Percentiles rank a stretch among this genome's conserved stretches.
These are phyloP conservation scores for Eulemur mongoz DNA, from an alignment of 2,797 vertebrate genomes.

Conservation along the genomic window DNA sequence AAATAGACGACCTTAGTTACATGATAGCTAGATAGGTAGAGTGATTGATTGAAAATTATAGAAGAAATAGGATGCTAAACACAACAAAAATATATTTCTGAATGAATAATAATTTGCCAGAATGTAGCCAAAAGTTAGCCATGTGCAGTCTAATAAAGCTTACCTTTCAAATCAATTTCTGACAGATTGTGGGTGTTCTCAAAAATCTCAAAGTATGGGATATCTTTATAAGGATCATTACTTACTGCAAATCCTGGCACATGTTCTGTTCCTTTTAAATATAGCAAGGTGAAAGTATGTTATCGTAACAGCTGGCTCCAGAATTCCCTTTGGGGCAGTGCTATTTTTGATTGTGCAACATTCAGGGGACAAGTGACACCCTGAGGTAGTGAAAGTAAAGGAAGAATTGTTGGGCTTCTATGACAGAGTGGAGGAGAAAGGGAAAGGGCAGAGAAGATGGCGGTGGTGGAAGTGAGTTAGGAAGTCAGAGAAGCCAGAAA, in stretches of 20 bases:
- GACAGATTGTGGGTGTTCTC: not conserved
- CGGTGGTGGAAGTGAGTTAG: no score
- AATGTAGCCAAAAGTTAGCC: not conserved
- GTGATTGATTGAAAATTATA: not conserved
- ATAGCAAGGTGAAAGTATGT: not conserved
- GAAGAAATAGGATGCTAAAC: not conserved
- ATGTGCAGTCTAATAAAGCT: not conserved
- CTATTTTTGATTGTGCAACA: not conserved
- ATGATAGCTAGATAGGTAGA: not conserved
- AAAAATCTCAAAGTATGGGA: not conserved
- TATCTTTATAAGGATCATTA: conserved; percentile 5
- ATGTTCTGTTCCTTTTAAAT: not conserved
- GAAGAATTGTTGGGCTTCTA: not conserved
- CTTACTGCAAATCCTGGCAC: not conserved
- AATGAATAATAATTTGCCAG: not conserved
- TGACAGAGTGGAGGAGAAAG: not conserved
- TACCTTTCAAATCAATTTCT: not conserved
- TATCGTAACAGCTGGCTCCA: not conserved
- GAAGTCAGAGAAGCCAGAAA: not conserved
- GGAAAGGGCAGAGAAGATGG: not conserved
- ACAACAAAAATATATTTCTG: not conserved
- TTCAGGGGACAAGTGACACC: not conserved
- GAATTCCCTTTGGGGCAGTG: not conserved
- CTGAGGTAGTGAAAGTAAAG: not conserved
- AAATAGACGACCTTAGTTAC: not conserved